Evolutionary conservation across 2,888 invertebrate species (phyloP).

Genomic region (Reticulitermes lucifugus): DNA sequence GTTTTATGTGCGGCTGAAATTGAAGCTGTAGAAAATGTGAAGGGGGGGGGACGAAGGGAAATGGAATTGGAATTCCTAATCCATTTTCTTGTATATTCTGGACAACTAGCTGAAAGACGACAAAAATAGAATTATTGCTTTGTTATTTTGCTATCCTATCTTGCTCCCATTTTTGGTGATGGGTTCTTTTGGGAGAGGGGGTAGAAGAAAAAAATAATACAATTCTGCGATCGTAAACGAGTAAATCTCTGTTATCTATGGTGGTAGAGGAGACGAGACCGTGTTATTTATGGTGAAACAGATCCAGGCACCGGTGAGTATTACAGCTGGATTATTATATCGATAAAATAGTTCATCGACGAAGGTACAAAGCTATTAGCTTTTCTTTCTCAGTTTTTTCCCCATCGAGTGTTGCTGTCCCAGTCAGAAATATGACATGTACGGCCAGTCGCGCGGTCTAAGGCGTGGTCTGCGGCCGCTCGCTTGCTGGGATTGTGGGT

Average conservation of each 20-base stretch:
- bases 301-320: too few species aligned
- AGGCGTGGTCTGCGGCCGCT: too few species aligned
- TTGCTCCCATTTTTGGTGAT: background rate
- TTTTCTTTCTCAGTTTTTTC: too few species aligned
- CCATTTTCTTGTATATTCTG: slow-evolving; percentile 16
- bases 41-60: background rate
- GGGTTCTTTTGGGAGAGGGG: background rate
- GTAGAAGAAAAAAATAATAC: background rate
- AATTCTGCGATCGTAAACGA: background rate
- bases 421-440: too few species aligned
- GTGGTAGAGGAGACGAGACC: background rate
- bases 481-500: too few species aligned
- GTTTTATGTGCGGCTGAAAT: slow-evolving; percentile 5
- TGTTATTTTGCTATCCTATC: background rate
- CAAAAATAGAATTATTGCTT: slow-evolving; percentile 16
- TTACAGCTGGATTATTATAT: too few species aligned
- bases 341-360: too few species aligned
- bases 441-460: too few species aligned
- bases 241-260: background rate
- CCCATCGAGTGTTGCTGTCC: too few species aligned
- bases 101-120: slow-evolving; percentile 20
- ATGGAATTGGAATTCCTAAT: background rate
- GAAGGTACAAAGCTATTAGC: too few species aligned
- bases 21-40: background rate
- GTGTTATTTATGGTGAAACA: background rate